phyloP scores from a whole-genome alignment of 2,797 vertebrate species.

The Helostoma temminkii region DNA sequence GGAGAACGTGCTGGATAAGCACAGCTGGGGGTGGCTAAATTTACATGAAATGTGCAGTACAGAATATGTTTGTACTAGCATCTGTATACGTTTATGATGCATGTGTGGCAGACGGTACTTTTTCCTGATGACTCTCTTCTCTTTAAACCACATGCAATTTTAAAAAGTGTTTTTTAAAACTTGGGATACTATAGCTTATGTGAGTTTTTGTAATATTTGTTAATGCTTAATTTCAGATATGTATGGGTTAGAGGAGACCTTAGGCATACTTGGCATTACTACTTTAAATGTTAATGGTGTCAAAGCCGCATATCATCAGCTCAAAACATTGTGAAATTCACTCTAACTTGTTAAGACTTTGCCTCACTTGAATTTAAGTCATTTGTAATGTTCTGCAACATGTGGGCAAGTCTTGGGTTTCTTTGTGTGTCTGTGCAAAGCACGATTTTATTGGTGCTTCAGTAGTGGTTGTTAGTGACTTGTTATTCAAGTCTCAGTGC shows the following conservation, averaged over 20 bases:
- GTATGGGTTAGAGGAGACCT: not conserved
- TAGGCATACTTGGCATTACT: constrained; percentile 14
- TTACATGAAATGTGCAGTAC: constrained; percentile 33
- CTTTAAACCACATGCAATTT: not conserved
- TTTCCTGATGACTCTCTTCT: too few species aligned
- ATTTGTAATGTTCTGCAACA: not conserved
- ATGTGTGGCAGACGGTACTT: too few species aligned
- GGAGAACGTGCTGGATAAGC: constrained; percentile 61
- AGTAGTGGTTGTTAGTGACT: not conserved
- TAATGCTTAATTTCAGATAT: not conserved
- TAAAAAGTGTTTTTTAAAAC: not conserved
- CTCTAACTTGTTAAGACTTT: not conserved
- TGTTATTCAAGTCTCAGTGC: not conserved
- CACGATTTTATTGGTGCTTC: not conserved
- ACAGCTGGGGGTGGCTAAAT: constrained; percentile 54
- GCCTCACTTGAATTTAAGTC: not conserved
- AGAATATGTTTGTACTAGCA: not conserved
- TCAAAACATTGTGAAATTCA: not conserved
- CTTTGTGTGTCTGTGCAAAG: not conserved
- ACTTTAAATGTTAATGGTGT: not conserved
- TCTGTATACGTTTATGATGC: not conserved
- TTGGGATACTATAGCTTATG: not conserved
- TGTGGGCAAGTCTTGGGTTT: not conserved
- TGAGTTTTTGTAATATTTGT: not conserved
- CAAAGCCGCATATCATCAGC: not conserved